Evolutionary conservation across 1,140 invertebrate genomes (phyloP), one percentile per base, ranked within the genome.

Genomic region (Thaumatotibia leucotreta): DNA sequence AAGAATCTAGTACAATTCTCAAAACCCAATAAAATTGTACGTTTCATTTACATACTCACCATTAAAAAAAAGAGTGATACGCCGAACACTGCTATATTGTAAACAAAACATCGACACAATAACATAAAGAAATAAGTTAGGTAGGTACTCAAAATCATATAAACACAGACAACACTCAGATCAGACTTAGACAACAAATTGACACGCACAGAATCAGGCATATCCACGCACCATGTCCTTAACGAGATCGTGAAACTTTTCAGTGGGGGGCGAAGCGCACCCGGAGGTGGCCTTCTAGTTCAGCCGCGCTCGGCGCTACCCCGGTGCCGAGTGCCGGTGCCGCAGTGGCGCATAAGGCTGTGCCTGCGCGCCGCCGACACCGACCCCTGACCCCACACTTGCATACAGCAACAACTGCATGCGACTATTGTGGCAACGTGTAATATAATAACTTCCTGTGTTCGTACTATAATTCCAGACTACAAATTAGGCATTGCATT

Each of bases 341-440:
- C 52, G 52, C 52, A 58, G 52, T 58, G 52, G 22, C 52, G 52
- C 52, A 58, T 58, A 58, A 58, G 52, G 52, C 52, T 58, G 52
- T 58, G 52, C 22, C 11, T 24, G 49, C 49, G 49, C 35, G 35
- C 35, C 35, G 35, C 35, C 35, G 35, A 45, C 35, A 11, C 39
- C 39, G 17, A 45, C 39, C 39, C 39, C 39, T 45, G 39, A 45
- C 39, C 39, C n/a, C 39, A 20, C 39, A 45, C 39, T 45, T 45
- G 39, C 39, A 45, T 39, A 39, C 35, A 39, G 10, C n/a, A 17
- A 2, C 35, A 4, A n/a, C n/a, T 39, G 35, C 35, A 39, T 45
- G n/a, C 14, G 14, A 20, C 39, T 20, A 20, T 45, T 20, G 6
- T 45, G 20, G 9, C 39, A 14, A 45, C 5, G 17, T 17, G 9